Evolutionary conservation across 64 coral and sea anemone species (phyloP), one percentile per base, ranked within the genome.

Genomic region (Actinia tenebrosa): DNA sequence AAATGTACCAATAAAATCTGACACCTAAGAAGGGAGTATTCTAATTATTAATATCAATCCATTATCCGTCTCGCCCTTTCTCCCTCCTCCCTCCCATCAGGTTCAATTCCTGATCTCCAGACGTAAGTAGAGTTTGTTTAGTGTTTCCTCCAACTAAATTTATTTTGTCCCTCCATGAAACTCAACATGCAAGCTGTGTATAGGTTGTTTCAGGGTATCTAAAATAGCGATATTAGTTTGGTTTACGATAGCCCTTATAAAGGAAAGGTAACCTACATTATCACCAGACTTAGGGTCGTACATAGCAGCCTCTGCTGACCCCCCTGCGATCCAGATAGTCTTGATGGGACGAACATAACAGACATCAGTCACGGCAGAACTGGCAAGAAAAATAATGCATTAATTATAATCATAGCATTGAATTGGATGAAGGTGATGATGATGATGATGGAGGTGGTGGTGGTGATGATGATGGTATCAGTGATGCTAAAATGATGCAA

Each of bases 231-330:
- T 37, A 37, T 37, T 37, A 37, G 59, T 86, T 69, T 82, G 56
- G 15, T 58, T 58, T 50, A 8, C 47, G 47, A 50, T 50, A 50
- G 2, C 47, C 47, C 47, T 5, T 50, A 58, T 16, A 6, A 58
- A 14, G 10, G 10, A 58, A 58, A 14, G 10, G 56, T 3, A 46
- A 92, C 96, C 89, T 54, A 98, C 96, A 90, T 98, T 98, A 64
- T 98, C 96, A 18, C 96, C 96, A 42, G 96, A 95, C 86, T 95
- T 95, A 1, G 96, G 96, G 86, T 98, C 96, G 87, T 95, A 98
- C 90, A 98, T 98, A 5, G 93, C 56, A n/a, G 95, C 92, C 44
- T 95, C 93, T 43, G 86, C 80, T 17, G 88, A 83, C 17, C 96
- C 96, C 80, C 89, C 96, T 25, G 96, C 93, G 3, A 95, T 91